Evolutionary conservation across 2,797 vertebrate genomes (phyloP), one percentile per base, ranked within the genome.

Genomic region (Pangasius larnaudii): DNA sequence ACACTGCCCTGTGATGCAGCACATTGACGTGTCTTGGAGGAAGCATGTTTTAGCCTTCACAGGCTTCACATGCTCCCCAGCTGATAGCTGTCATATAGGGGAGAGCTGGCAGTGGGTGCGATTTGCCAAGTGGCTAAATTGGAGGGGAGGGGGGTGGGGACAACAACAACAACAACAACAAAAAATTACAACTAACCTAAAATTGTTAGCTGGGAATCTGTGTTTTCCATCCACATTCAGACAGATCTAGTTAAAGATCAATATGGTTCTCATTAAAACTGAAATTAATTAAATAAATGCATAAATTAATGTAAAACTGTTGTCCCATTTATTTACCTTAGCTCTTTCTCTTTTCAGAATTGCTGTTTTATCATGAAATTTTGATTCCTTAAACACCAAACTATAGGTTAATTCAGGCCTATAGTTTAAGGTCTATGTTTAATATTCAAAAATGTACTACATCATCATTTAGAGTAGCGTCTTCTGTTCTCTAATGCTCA

Each of bases 391-490:
- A 90, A 85, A 89, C 74, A 14, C 46, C 14, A 87, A 89, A 86
- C 86, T 85, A 39, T 88, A 90, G 89, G 80, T 89, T 74, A 79
- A 74, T 51, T 42, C 80, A 85, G 81, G 79, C 36, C 72, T n/a
- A n/a, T n/a, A n/a, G n/a, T n/a, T n/a, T n/a, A 53, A 19, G 16
- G 13, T 77, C 27, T n/a, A n/a, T 6, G 16, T 56, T 78, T 78
- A 53, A 58, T 79, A 56, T 79, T 16, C 59, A 84, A 86, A 42
- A 42, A 88, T 89, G 89, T 88, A 90, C 91, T 93, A 90, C 86
- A 88, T 94, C 92, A 94, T 95, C 90, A 94, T 89, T 91, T 86
- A 92, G 81, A 95, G 90, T 94, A 86, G 91, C 93, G 89, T 90
- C 90, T 91, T 87, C 78, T 91, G 91, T 90, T 89, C 85, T 87